Base-by-base conservation (phyloP, 2,888 invertebrate genomes). In the Papilio gigon region DNA sequence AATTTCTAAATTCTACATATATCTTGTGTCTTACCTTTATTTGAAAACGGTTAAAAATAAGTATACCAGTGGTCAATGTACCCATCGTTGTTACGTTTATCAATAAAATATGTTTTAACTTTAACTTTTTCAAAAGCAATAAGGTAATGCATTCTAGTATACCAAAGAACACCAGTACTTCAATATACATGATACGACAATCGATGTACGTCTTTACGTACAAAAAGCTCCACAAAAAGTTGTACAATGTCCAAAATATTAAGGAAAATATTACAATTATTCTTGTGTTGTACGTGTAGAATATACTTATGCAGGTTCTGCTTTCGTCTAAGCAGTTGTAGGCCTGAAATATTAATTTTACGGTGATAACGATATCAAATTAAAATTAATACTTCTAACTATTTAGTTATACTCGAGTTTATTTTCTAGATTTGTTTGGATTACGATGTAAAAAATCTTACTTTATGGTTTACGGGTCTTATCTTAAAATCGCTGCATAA, bases 381-480 rank as follows among this genome's bases (percentile, higher is more conserved):
- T 70, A 59, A 71, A 70, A 42, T 40, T 3, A 17, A 59, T 14
- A 4, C 40, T n/a, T 40, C 12, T 35, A 8, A 35, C 33, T 11
- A 35, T 35, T 35, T 2, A 35, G 2, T 35, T 11, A 35, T 35
- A 35, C 11, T 35, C 33, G 14, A 14, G 14, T 40, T 40, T n/a
- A 40, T 40, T 9, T 35, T 35, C 11, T 11, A 35, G 35, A 35
- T 35, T 35, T 35, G 35, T 37, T 3, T 5, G 0, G 4, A 42
- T 5, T 12, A 22, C 1, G 12, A 12, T 1, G 22, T 22, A 8
- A 33, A 58, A n/a, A 53, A 22, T 88, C 89, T 83, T 88, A 91
- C 92, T 83, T 84, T 86, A 71, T 89, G 79, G 80, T 90, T 87
- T 50, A 90, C 82, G 35, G 92, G 92, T 61, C 90, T 84, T 79